Evolutionary conservation across 1,140 invertebrate species (phyloP), one percentile per base, ranked within the genome.

Genomic region (Whitmania pigra): DNA sequence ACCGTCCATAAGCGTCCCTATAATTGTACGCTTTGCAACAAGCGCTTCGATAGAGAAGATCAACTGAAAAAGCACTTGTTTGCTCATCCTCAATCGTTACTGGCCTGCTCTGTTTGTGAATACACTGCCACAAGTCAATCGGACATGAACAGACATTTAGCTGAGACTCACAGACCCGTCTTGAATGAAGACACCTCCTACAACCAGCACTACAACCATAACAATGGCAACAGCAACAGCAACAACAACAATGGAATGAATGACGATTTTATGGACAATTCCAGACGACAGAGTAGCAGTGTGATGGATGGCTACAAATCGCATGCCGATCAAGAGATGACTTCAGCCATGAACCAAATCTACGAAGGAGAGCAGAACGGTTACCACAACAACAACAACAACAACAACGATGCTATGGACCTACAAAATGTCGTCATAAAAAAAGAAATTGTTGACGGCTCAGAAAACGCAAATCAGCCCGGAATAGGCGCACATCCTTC

Each of bases 51-150:
- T 73, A 72, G 74, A 18, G 76, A 76, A 5, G 77, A 77, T 27
- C 78, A 78, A 73, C 75, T 79, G 63, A 77, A 79, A 74, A 70
- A 78, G 7, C 78, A 78, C 43, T 57, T 78, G 67, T 75, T 77
- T 63, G 76, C 77, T 17, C 78, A 78, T 69, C 78, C 76, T 15
- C 74, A 76, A 67, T 74, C 75, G 60, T 49, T 77, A 53, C 72
- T 79, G 29, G 74, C 74, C 17, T 79, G 78, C 73, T 78, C 74
- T 63, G 73, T 76, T 53, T 79, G 78, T 71, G 72, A 75, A 15
- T 78, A 77, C 73, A 74, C 75, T 27, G 76, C 77, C 22, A 71
- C 73, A 15, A 78, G 73, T 63, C 76, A 78, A 71, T 71, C 74
- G 27, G 73, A 75, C 43, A 70, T 78, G 20, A 78, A 77, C 67